Percentiles rank a stretch among this genome's conserved stretches.
phyloP scores from a whole-genome alignment of 1,140 invertebrate genomes.

The Solenopsis invicta region DNA sequence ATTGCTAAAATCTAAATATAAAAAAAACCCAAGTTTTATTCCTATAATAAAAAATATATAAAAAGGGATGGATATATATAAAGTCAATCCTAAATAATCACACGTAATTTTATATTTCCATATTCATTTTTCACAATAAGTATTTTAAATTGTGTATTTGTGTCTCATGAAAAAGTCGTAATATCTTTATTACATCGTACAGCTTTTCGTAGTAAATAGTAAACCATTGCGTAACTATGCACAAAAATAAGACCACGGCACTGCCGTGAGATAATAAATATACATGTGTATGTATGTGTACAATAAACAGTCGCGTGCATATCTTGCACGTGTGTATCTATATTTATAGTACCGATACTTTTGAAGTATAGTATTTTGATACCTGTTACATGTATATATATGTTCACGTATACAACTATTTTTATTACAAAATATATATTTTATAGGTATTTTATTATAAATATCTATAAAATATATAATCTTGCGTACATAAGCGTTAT shows the following conservation, averaged over 20 bases:
- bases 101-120: background rate
- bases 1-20: background rate
- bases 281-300: background rate
- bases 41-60: background rate
- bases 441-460: no score
- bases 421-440: background rate
- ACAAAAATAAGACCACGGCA: conserved; percentile 14
- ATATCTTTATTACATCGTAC: conserved; percentile 29
- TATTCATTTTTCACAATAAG: background rate
- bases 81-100: background rate
- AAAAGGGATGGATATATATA: background rate
- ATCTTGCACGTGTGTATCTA: background rate
- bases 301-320: conserved; percentile 10
- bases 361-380: conserved; percentile 6
- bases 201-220: conserved; percentile 7
- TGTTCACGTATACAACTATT: background rate
- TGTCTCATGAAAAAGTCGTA: background rate
- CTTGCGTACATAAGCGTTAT: no score
- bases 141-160: background rate
- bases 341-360: background rate
- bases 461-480: no score
- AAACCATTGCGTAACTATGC: background rate
- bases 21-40: background rate
- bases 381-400: background rate
- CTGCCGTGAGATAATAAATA: background rate